A percentile compares a stretch with the other conserved stretches of the same genome.
Conservation (phyloP, 1,140 invertebrate genomes). For the Theocolax elegans region DNA sequence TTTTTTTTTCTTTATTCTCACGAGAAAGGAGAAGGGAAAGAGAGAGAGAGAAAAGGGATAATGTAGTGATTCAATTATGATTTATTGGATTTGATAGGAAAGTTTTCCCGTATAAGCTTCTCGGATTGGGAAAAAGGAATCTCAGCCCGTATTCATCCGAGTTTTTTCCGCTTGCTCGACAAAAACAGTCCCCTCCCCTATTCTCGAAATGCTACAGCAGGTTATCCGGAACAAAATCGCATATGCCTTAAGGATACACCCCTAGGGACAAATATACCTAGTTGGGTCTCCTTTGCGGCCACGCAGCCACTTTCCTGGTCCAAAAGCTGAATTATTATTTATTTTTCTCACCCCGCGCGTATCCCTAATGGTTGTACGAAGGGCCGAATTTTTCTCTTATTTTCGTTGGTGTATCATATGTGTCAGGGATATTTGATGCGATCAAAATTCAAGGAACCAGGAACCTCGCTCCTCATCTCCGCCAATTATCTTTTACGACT, state of each 20-base stretch:
- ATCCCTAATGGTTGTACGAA: background rate
- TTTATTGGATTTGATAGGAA: slow-evolving; percentile 12
- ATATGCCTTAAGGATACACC: background rate
- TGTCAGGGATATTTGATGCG: background rate
- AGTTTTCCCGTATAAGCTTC: background rate
- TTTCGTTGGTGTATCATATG: background rate
- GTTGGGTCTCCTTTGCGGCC: too few species aligned
- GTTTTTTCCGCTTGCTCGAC: slow-evolving; percentile 19
- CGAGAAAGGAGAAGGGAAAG: too few species aligned
- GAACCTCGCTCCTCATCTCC: too few species aligned
- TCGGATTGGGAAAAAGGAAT: background rate
- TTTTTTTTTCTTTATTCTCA: background rate
- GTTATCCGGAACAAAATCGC: slow-evolving; percentile 9
- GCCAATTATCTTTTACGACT: too few species aligned
- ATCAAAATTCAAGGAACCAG: background rate
- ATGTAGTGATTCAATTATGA: slow-evolving; percentile 19
- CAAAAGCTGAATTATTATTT: slow-evolving; percentile 3
- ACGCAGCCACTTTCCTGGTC: too few species aligned
- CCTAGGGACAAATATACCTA: slow-evolving; percentile 4
- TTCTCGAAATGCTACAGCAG: background rate
- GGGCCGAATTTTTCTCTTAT: background rate
- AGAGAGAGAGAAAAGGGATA: background rate
- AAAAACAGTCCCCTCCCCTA: background rate
- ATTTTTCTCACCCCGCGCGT: background rate
- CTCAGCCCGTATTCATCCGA: background rate